Base-by-base conservation (phyloP, 2,113 vertebrate genomes). In the Ctenomys sociabilis region DNA sequence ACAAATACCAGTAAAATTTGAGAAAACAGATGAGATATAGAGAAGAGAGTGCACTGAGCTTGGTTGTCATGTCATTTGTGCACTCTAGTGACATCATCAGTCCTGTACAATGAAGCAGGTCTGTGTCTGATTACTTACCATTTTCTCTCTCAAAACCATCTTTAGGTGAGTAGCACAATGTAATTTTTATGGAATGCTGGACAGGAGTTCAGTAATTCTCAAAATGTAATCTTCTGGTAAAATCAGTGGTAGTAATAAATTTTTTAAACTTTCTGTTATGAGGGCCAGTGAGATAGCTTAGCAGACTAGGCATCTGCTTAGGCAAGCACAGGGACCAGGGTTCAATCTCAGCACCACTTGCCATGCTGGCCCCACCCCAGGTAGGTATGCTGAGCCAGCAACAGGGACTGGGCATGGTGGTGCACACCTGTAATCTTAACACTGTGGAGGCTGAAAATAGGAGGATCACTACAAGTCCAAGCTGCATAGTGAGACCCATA, bases 1-100 rank as follows among this genome's bases (percentile, higher is more conserved):
- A 28, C 35, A 57, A 88, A 88, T 73, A 81, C 32, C 54, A 64
- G 30, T 70, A 22, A 49, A 35, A 91, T 80, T 19, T 59, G 30
- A 91, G 64, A 91, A 92, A 91, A 81, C 32, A 93, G 28, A 85
- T 24, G n/a, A n/a, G 21, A 93, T 24, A 85, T 57, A 70, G 52
- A 95, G 26, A 43, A 37, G 81, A 4, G 61, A 91, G 82, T 64
- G 9, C 63, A 72, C 9, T 35, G 30, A 28, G 12, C 49, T 45
- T 84, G 32, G 19, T 17, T 93, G 32, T 14, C 5, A 57, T 32
- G 45, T 81, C 12, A 59, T 40, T 40, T 54, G 22, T 90, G 13
- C 70, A 61, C 61, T 88, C 40, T 78, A 93, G 14, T 66, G 66
- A 86, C 24, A 72, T 57, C 35, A 57, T 80, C 45, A 59, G 17